Percentiles rank a stretch among this genome's conserved stretches.
phyloP scores from a whole-genome alignment of 2,797 vertebrate genomes.

The Danio aesculapii region DNA sequence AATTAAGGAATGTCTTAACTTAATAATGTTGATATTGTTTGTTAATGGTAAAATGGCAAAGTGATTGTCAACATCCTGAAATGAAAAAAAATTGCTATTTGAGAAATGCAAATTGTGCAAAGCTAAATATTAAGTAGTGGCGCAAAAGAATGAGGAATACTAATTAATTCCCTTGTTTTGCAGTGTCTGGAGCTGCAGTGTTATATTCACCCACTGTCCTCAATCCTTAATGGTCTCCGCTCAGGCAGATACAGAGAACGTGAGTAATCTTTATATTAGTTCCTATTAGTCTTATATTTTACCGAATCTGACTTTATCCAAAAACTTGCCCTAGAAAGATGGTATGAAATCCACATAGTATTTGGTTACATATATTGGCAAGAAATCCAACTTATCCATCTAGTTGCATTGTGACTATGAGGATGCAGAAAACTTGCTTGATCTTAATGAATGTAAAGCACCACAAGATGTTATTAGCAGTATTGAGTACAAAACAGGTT shows the following conservation, averaged over 20 bases:
- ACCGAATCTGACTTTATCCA: background rate
- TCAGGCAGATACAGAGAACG: constrained; percentile 84
- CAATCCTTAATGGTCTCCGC: constrained; percentile 82
- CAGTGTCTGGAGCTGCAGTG: constrained; percentile 82
- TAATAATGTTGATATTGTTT: background rate
- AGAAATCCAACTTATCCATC: no score
- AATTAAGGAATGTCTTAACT: background rate
- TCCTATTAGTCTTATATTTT: constrained; percentile 33
- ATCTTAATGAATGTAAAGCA: constrained; percentile 12
- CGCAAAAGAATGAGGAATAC: constrained; percentile 9
- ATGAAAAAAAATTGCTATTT: background rate
- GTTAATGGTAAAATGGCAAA: background rate
- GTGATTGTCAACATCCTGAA: background rate
- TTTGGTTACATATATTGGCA: no score
- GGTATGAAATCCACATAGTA: background rate
- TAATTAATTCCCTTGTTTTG: constrained; percentile 57
- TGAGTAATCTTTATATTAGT: constrained; percentile 68
- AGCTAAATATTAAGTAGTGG: constrained; percentile 7
- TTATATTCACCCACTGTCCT: constrained; percentile 83
- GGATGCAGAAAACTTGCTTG: background rate
- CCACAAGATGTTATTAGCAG: constrained; percentile 33
- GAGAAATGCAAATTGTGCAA: constrained; percentile 9
- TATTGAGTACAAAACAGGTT: constrained; percentile 42
- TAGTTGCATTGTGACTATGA: background rate
- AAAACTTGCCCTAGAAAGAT: background rate